These are phyloP conservation scores for Actenoides lindsayi DNA, from an alignment of 2,113 vertebrate species.

Conservation along the genomic window DNA sequence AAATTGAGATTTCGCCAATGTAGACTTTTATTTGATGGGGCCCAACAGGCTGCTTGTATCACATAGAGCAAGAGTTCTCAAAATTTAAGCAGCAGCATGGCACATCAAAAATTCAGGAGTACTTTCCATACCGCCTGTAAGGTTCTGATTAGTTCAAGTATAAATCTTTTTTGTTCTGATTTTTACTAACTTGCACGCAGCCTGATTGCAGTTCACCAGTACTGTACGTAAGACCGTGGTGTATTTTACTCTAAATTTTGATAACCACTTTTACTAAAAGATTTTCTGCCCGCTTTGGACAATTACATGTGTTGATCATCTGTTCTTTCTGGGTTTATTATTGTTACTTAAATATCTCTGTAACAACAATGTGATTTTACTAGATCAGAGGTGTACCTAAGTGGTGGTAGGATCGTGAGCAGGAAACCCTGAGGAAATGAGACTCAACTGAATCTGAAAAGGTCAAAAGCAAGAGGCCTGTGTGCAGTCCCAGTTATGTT, in stretches of 20 bases:
- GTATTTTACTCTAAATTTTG: neutral
- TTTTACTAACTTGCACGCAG: neutral
- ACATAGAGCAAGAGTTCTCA: neutral
- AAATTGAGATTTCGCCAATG: neutral
- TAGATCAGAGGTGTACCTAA: neutral
- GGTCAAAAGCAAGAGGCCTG: neutral
- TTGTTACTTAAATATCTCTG: neutral
- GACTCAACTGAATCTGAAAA: neutral
- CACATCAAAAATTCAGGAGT: constrained; percentile 26
- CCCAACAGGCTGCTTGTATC: constrained; percentile 23
- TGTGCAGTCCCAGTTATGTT: neutral
- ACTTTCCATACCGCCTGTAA: constrained; percentile 18
- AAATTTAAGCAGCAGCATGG: constrained; percentile 37
- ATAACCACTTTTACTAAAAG: neutral
- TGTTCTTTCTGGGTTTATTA: neutral
- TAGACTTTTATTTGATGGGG: constrained; percentile 20
- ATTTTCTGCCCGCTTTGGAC: neutral
- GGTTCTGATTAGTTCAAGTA: constrained; percentile 65
- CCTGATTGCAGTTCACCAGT: constrained; percentile 27
- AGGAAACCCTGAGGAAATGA: neutral
- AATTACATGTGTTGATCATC: neutral
- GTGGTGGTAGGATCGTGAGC: neutral
- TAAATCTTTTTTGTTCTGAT: constrained; percentile 42
- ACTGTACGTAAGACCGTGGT: neutral
- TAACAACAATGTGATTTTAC: neutral